Conservation (phyloP, 1,140 invertebrate genomes). For the Trichoplusia ni region DNA sequence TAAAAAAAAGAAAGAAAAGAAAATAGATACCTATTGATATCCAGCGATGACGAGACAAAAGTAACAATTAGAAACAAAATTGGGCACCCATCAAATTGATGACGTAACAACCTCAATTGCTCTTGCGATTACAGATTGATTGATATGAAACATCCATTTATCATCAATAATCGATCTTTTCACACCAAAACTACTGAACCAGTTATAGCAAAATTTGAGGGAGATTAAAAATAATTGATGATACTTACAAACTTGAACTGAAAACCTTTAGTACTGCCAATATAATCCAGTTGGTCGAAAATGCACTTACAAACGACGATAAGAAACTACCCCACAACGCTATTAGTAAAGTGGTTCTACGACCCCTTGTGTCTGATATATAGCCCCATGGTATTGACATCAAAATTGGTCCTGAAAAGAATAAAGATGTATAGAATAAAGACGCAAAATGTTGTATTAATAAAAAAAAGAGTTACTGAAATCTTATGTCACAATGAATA, state of each 20-base stretch:
- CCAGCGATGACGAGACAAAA: no score
- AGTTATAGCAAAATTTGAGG: no score
- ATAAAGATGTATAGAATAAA: background rate
- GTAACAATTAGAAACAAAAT: no score
- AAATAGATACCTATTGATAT: no score
- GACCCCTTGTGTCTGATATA: constrained; percentile 13
- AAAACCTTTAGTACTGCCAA: constrained; percentile 11
- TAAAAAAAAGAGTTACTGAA: background rate
- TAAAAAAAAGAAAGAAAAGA: no score
- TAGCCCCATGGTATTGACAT: constrained; percentile 26
- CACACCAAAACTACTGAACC: no score
- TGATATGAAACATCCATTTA: no score
- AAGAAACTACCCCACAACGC: constrained; percentile 13
- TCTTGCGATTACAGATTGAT: no score
- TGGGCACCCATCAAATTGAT: no score
- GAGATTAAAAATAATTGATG: no score
- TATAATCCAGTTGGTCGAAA: constrained; percentile 21
- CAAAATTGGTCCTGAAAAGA: constrained; percentile 10
- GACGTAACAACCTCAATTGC: no score
- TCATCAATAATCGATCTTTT: no score
- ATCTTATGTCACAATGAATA: background rate
- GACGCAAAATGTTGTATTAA: background rate
- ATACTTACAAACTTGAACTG: constrained; percentile 17
- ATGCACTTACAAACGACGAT: constrained; percentile 1
- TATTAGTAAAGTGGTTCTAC: background rate